A percentile compares a stretch with the other conserved stretches of the same genome.
Evolutionary conservation across 2,888 invertebrate genomes (phyloP).

Genomic region (Pherbina coryleti): DNA sequence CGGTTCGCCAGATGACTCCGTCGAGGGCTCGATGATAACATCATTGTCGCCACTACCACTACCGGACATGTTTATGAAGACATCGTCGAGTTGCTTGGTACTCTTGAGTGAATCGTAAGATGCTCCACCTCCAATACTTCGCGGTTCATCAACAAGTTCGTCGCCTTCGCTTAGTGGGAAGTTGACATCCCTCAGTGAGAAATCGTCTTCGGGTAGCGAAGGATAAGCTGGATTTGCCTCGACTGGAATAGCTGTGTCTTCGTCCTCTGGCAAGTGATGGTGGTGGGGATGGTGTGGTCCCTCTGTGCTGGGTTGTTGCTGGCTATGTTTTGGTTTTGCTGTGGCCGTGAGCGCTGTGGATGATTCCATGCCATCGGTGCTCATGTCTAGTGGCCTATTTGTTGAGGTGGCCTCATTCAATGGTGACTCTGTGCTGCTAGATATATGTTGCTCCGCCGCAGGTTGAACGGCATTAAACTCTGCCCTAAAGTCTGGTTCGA

Average conservation of each 20-base stretch:
- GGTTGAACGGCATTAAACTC: neutral
- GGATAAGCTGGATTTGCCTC: constrained; percentile 72
- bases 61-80: constrained; percentile 39
- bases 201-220: constrained; percentile 71
- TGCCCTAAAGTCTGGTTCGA: neutral
- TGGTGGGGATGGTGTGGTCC: constrained; percentile 43
- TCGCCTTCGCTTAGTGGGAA: constrained; percentile 60
- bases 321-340: constrained; percentile 6
- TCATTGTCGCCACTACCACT: constrained; percentile 54
- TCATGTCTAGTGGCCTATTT: neutral
- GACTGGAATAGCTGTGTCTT: constrained; percentile 58
- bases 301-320: constrained; percentile 49
- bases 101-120: constrained; percentile 52
- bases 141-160: constrained; percentile 61
- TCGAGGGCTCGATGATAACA: constrained; percentile 36
- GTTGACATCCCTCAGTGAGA: constrained; percentile 66
- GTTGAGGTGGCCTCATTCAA: neutral
- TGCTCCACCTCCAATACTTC: constrained; percentile 52
- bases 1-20: neutral
- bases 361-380: neutral
- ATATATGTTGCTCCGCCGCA: neutral
- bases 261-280: constrained; percentile 58
- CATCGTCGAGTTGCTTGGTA: constrained; percentile 52
- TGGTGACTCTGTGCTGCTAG: neutral
- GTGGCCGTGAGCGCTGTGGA: neutral